Conservation (phyloP, 2,888 invertebrate species). For the Scaptomyza polygonia region DNA sequence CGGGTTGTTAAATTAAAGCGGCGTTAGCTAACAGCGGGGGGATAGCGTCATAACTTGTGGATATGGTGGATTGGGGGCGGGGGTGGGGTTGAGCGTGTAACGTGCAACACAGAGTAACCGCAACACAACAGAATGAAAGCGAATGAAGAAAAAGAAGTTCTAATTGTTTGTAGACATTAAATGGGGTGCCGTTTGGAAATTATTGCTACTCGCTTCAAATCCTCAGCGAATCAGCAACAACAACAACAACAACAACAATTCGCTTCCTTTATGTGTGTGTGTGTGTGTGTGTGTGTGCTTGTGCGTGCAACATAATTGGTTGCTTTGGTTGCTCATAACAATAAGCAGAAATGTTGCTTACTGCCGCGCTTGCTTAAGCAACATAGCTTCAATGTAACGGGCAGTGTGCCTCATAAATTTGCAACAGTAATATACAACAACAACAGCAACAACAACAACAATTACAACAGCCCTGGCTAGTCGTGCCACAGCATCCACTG, state of each 20-base stretch:
- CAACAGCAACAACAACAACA: constrained; percentile 6
- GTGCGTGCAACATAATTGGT: constrained; percentile 61
- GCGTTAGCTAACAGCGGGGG: constrained; percentile 26
- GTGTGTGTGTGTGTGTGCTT: constrained; percentile 7
- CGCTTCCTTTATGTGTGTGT: neutral
- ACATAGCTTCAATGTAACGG: constrained; percentile 48
- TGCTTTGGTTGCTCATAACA: constrained; percentile 63
- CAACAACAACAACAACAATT: neutral
- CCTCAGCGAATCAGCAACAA: constrained; percentile 36
- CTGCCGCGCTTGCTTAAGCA: constrained; percentile 4
- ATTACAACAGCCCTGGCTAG: constrained; percentile 38
- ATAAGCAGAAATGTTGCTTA: constrained; percentile 66
- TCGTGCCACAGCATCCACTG: constrained; percentile 65
- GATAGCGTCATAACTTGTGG: neutral
- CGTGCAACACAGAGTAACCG: constrained; percentile 22
- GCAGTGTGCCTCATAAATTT: constrained; percentile 75
- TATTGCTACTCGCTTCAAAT: constrained; percentile 67
- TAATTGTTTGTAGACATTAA: constrained; percentile 78
- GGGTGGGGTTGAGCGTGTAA: too few relatives aligned
- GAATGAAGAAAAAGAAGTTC: constrained; percentile 52
- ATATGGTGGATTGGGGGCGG: neutral
- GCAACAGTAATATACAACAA: constrained; percentile 56
- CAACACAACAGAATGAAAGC: constrained; percentile 7
- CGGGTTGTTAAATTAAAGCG: constrained; percentile 42
- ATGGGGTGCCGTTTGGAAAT: constrained; percentile 76